Percentiles rank a stretch among this genome's conserved stretches.
phyloP scores from a whole-genome alignment of 2,888 invertebrate species.

The Platynereis dumerilii region DNA sequence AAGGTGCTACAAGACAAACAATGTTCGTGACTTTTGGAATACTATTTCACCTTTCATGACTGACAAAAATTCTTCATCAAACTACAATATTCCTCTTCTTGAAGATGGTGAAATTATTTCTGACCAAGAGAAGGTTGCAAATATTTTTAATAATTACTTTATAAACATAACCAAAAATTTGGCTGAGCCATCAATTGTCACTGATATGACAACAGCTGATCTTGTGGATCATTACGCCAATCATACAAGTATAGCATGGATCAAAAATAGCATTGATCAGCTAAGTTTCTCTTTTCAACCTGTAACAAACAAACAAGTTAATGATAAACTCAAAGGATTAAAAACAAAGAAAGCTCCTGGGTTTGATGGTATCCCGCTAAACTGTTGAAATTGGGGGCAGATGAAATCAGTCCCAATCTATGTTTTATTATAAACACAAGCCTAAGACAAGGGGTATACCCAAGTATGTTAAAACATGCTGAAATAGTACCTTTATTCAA shows the following conservation, averaged over 20 bases:
- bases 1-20: background rate
- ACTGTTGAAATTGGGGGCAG: background rate
- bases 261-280: background rate
- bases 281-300: background rate
- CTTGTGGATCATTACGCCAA: background rate
- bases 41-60: background rate
- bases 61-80: background rate
- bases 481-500: constrained; percentile 5
- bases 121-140: background rate
- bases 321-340: background rate
- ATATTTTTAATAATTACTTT: background rate
- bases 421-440: background rate
- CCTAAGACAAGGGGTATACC: background rate
- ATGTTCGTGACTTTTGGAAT: background rate
- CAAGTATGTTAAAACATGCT: background rate
- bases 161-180: background rate
- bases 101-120: background rate
- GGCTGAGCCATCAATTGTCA: background rate
- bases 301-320: background rate
- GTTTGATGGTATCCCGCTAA: background rate
- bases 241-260: background rate
- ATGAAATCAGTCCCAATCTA: background rate
- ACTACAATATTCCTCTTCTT: background rate
- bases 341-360: background rate
- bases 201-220: background rate